A percentile compares a stretch with the other conserved stretches of the same genome.
Conservation (phyloP, 2,888 invertebrate species). For the Microctonus brassicae region DNA sequence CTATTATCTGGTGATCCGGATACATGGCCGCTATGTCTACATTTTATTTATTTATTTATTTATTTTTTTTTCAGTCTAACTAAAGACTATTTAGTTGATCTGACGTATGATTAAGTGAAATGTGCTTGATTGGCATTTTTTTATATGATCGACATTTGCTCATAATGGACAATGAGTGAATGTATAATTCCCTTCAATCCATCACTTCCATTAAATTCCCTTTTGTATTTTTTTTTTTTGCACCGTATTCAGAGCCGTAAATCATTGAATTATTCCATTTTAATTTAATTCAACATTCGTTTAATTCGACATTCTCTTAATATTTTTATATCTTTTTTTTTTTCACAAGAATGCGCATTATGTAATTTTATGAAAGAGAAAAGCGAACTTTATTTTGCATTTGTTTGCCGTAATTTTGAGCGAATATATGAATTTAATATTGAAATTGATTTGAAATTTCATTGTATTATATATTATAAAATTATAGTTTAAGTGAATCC, state of each 20-base stretch:
- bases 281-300: conserved; percentile 5
- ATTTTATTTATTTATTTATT: conserved; percentile 45
- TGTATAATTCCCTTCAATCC: background rate
- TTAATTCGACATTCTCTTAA: conserved; percentile 11
- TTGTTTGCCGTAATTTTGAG: no score
- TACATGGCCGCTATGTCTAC: conserved; percentile 68
- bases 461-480: conserved; percentile 2
- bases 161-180: background rate
- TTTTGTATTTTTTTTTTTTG: conserved; percentile 7
- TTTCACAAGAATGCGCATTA: conserved; percentile 8
- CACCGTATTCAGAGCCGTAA: conserved; percentile 58
- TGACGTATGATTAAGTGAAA: conserved; percentile 48
- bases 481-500: conserved; percentile 73
- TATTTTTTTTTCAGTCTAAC: conserved; percentile 59
- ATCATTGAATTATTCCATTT: conserved; percentile 12
- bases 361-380: background rate
- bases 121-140: conserved; percentile 61
- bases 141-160: conserved; percentile 47
- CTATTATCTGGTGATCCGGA: conserved; percentile 66
- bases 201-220: conserved; percentile 1
- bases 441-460: background rate
- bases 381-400: no score
- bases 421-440: no score
- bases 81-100: conserved; percentile 65
- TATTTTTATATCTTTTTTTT: background rate